Evolutionary conservation across 2,797 vertebrate species (phyloP).

Genomic region (Gobio occitaniae): DNA sequence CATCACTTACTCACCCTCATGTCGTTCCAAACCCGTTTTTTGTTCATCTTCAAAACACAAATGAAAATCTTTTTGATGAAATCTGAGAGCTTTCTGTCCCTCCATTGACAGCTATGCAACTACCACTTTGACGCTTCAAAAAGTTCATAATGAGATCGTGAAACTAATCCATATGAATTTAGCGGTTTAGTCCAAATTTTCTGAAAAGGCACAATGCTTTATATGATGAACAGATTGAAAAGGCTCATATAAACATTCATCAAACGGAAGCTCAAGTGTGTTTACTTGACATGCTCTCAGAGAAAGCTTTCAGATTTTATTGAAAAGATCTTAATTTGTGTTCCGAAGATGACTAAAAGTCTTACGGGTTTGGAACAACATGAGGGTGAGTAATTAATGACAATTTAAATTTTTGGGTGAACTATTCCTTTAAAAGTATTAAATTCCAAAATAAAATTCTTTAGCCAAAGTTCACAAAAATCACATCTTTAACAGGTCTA

Average conservation of each 20-base stretch:
- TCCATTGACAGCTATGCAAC: background rate
- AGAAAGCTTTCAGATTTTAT: no score
- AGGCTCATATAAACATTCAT: background rate
- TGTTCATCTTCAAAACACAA: background rate
- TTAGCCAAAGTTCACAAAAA: background rate
- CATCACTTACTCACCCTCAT: background rate
- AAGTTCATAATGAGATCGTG: no score
- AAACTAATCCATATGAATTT: no score
- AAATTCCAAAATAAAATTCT: background rate
- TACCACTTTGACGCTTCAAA: background rate
- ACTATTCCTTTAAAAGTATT: background rate
- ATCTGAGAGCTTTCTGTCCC: background rate
- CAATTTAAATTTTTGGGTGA: background rate
- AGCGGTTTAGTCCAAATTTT: background rate
- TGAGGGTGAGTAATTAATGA: background rate
- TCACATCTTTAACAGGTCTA: constrained; percentile 68
- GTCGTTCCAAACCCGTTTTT: background rate
- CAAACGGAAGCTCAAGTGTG: background rate
- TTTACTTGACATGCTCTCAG: no score
- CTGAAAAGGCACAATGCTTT: no score
- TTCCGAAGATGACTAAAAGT: background rate
- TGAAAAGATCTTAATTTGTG: background rate
- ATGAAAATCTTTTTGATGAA: no score
- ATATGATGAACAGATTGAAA: no score
- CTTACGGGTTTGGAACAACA: background rate